phyloP scores from a whole-genome alignment of 1,140 invertebrate genomes.

The Oscheius sp. region DNA sequence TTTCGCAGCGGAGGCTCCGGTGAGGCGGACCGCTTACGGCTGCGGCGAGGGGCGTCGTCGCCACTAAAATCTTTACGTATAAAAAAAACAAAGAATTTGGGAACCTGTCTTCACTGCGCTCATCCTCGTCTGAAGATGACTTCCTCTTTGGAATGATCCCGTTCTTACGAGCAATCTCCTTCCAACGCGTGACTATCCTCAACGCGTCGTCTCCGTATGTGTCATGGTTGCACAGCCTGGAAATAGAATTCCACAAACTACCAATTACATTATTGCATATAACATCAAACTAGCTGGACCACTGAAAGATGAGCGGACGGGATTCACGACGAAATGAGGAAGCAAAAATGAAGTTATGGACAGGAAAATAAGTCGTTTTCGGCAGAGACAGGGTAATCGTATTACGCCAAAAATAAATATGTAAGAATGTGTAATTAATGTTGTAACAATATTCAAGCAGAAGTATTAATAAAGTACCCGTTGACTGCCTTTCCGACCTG shows the following conservation, averaged over 20 bases:
- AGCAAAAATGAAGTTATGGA: too few relatives aligned
- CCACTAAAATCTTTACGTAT: background rate
- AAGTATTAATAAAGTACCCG: background rate
- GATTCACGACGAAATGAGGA: too few relatives aligned
- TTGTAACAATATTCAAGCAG: background rate
- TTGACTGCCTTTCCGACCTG: slow-evolving; percentile 44
- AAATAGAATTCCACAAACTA: too few relatives aligned
- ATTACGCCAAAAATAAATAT: too few relatives aligned
- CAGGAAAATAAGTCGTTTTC: too few relatives aligned
- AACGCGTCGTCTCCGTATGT: slow-evolving; percentile 22
- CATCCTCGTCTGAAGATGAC: background rate
- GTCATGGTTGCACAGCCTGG: slow-evolving; percentile 15
- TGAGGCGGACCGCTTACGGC: too few relatives aligned
- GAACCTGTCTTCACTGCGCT: background rate
- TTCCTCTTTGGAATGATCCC: slow-evolving; percentile 7
- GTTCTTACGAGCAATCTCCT: slow-evolving; percentile 13
- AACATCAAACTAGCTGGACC: too few relatives aligned
- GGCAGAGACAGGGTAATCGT: too few relatives aligned
- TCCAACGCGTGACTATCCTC: slow-evolving; percentile 19
- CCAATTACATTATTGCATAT: too few relatives aligned
- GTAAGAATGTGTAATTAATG: too few relatives aligned
- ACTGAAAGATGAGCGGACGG: too few relatives aligned
- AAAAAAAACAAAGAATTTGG: background rate
- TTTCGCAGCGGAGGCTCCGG: background rate
- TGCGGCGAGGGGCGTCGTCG: background rate